Evolutionary conservation across 2,797 vertebrate genomes (phyloP).

Genomic region (Sylvia borin): DNA sequence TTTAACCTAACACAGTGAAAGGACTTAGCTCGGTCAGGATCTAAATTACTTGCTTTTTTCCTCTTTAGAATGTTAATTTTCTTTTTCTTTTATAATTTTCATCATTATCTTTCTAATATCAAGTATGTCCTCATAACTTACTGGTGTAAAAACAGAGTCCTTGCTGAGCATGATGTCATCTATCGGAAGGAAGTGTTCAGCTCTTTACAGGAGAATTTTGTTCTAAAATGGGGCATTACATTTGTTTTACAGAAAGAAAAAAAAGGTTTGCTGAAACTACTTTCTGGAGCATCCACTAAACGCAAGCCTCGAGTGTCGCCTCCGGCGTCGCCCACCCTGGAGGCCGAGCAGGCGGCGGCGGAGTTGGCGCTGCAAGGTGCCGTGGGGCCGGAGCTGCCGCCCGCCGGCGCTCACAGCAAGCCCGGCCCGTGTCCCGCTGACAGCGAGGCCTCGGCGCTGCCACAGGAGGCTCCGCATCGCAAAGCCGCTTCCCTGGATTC

Average conservation of each 20-base stretch:
- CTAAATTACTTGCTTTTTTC: background rate
- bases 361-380: slow-evolving; percentile 86
- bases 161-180: background rate
- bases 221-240: slow-evolving; percentile 2
- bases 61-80: background rate
- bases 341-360: slow-evolving; percentile 82
- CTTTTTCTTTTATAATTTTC: background rate
- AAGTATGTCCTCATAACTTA: background rate
- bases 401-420: slow-evolving; percentile 64
- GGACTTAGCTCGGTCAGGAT: background rate
- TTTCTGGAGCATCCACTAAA: slow-evolving; percentile 91
- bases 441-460: slow-evolving; percentile 64
- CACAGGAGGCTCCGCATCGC: slow-evolving; percentile 79
- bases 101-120: background rate
- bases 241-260: slow-evolving; percentile 89
- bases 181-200: background rate
- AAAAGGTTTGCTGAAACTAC: slow-evolving; percentile 93
- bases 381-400: slow-evolving; percentile 81
- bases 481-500: slow-evolving; percentile 83
- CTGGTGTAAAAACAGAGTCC: background rate
- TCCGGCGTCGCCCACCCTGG: slow-evolving; percentile 92
- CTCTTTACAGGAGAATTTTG: background rate
- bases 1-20: background rate
- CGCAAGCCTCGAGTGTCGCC: slow-evolving; percentile 92
- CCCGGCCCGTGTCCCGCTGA: slow-evolving; percentile 70